Evolutionary conservation across 2,888 invertebrate genomes (phyloP).

Genomic region (Entomobrya proxima): DNA sequence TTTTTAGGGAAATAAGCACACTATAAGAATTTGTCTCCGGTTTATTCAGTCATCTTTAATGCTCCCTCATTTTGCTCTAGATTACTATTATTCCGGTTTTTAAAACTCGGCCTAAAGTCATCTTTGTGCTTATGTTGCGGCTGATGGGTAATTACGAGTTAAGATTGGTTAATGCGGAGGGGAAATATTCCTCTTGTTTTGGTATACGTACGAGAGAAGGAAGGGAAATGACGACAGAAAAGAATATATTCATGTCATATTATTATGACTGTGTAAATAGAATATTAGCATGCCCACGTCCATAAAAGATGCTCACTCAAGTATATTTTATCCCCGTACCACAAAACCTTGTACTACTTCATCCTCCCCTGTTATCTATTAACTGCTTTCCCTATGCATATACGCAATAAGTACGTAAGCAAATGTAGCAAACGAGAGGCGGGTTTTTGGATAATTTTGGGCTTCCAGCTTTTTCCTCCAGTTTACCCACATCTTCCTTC

Average conservation of each 20-base stretch:
- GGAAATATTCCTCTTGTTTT: conserved; percentile 5
- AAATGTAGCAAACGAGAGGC: conserved; percentile 4
- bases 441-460: conserved; percentile 38
- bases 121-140: not conserved
- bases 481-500: conserved; percentile 52
- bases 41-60: conserved; percentile 17
- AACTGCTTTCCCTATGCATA: not conserved
- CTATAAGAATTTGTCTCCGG: not conserved
- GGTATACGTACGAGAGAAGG: not conserved
- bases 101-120: conserved; percentile 41
- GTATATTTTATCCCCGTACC: not conserved
- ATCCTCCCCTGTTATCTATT: not conserved
- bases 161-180: conserved; percentile 51
- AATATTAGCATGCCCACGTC: conserved; percentile 9
- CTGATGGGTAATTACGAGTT: conserved; percentile 57
- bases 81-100: not conserved
- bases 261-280: conserved; percentile 17
- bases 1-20: not conserved
- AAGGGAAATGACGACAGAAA: not conserved
- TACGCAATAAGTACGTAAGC: not conserved
- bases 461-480: conserved; percentile 50
- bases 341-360: not conserved
- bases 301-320: not conserved
- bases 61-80: not conserved
- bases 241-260: conserved; percentile 30